Evolutionary conservation across 2,113 vertebrate genomes (phyloP).

Genomic region (Hemiscyllium ocellatum): DNA sequence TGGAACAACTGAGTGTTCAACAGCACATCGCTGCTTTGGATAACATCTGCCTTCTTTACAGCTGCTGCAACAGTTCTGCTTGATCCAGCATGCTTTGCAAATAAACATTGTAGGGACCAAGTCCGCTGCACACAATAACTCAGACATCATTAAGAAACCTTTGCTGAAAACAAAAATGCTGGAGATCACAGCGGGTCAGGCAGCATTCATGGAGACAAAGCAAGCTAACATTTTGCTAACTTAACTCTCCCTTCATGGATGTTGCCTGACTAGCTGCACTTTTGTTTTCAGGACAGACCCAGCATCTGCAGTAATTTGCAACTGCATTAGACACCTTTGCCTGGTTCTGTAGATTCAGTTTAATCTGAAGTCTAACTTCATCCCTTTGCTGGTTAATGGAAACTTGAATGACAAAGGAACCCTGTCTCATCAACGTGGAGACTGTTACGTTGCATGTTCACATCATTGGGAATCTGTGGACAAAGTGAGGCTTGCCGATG

Average conservation of each 20-base stretch:
- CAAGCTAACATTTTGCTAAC: too few relatives aligned
- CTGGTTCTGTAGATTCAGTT: neutral
- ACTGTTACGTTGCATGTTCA: neutral
- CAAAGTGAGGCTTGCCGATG: too few relatives aligned
- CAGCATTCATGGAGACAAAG: too few relatives aligned
- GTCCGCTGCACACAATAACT: neutral
- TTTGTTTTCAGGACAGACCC: too few relatives aligned
- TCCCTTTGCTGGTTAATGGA: neutral
- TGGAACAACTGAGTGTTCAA: neutral
- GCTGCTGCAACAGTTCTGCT: neutral
- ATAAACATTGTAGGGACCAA: neutral
- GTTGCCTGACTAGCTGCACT: too few relatives aligned
- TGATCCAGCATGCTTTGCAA: neutral
- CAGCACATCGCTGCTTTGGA: neutral
- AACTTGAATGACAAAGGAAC: neutral
- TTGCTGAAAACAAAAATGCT: too few relatives aligned
- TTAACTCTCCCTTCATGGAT: too few relatives aligned
- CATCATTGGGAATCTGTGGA: neutral
- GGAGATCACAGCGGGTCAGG: too few relatives aligned
- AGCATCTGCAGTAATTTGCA: too few relatives aligned
- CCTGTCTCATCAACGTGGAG: neutral
- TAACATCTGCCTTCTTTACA: neutral
- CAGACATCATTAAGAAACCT: neutral
- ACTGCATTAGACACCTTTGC: neutral
- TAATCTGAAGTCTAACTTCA: neutral